A percentile compares a stretch with the other conserved stretches of the same genome.
phyloP scores from a whole-genome alignment of 2,888 invertebrate genomes.

The Agapostemon virescens region DNA sequence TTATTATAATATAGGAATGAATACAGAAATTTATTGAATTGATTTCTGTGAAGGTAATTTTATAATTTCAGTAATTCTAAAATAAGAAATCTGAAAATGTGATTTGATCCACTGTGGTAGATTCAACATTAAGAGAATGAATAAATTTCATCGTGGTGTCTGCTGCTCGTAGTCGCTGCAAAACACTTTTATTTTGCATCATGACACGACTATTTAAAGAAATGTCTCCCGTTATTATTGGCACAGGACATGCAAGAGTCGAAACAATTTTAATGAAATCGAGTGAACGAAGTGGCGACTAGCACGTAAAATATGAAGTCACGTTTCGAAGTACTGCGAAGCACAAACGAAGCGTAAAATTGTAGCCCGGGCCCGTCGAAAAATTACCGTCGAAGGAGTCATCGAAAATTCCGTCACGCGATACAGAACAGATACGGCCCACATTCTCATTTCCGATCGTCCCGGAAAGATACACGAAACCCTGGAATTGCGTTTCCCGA shows the following conservation, averaged over 20 bases:
- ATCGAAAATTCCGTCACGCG: slow-evolving; percentile 43
- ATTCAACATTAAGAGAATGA: too few species aligned
- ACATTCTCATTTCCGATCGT: slow-evolving; percentile 25
- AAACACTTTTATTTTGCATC: not conserved
- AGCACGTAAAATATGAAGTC: slow-evolving; percentile 38
- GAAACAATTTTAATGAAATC: not conserved
- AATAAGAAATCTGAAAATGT: too few species aligned
- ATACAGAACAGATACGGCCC: not conserved
- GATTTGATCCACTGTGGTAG: too few species aligned
- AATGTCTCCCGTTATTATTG: not conserved
- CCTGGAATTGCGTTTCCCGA: slow-evolving; percentile 29
- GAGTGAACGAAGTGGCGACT: not conserved
- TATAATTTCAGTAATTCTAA: too few species aligned
- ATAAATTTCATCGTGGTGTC: too few species aligned
- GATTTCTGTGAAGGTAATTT: too few species aligned
- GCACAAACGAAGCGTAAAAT: slow-evolving; percentile 38
- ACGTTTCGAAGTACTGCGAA: slow-evolving; percentile 2
- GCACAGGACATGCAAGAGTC: not conserved
- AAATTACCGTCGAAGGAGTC: slow-evolving; percentile 26
- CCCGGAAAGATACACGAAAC: slow-evolving; percentile 38
- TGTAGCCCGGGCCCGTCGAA: slow-evolving; percentile 21
- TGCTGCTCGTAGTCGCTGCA: too few species aligned
- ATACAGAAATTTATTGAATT: too few species aligned
- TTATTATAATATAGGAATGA: too few species aligned
- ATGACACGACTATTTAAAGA: not conserved